A percentile compares a stretch with the other conserved stretches of the same genome.
phyloP scores from a whole-genome alignment of 2,888 invertebrate species.

The Diadromus collaris region DNA sequence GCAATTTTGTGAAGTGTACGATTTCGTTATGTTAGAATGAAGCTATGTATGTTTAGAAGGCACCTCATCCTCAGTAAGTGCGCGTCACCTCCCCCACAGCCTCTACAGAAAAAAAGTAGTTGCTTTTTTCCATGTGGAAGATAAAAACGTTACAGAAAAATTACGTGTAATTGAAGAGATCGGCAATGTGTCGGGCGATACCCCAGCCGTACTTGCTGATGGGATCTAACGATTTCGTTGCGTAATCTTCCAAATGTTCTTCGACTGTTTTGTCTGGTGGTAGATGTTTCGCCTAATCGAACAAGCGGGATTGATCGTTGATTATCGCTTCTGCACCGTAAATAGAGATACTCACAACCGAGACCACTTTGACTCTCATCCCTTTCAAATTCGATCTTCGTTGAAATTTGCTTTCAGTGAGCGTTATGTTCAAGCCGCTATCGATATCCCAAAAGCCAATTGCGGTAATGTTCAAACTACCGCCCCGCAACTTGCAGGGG shows the following conservation, averaged over 20 bases:
- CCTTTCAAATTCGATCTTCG: neutral
- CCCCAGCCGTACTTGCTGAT: neutral
- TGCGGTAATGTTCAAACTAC: neutral
- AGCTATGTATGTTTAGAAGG: too few species aligned
- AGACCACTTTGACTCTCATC: neutral
- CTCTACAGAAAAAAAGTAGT: too few species aligned
- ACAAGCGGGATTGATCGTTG: neutral
- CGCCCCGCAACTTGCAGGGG: constrained; percentile 11
- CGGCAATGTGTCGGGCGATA: neutral
- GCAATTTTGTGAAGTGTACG: too few species aligned
- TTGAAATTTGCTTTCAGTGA: neutral
- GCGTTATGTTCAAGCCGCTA: neutral
- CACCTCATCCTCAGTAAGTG: too few species aligned
- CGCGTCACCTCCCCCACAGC: too few species aligned
- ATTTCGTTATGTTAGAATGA: too few species aligned
- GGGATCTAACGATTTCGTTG: neutral
- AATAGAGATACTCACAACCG: neutral
- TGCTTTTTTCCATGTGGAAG: neutral
- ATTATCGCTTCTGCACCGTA: neutral
- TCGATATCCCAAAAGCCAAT: neutral
- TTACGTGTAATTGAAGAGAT: neutral
- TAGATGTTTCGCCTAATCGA: neutral
- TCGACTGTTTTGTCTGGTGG: neutral
- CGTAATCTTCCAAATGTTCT: constrained; percentile 4
- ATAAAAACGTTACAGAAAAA: neutral